A percentile compares a stretch with the other conserved stretches of the same genome.
phyloP scores from a whole-genome alignment of 1,140 invertebrate genomes.

The Mylabris phalerata region DNA sequence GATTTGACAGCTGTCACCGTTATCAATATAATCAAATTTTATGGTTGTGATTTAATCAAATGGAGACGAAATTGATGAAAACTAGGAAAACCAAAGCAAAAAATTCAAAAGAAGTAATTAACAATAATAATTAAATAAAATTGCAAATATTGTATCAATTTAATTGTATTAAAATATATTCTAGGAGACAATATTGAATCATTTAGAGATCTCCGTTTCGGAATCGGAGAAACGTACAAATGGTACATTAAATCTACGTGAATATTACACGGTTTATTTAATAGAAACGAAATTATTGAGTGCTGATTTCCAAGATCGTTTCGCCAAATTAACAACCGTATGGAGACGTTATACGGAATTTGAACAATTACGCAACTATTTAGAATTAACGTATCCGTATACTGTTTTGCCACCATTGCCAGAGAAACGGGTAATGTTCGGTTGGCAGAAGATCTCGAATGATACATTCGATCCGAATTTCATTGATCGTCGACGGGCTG shows the following conservation, averaged over 20 bases:
- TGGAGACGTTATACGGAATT: slow-evolving; percentile 83
- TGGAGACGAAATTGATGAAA: too few species aligned
- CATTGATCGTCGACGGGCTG: slow-evolving; percentile 69
- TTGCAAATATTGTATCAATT: too few species aligned
- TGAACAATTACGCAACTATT: slow-evolving; percentile 68
- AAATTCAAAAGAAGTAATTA: too few species aligned
- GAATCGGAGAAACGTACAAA: slow-evolving; percentile 79
- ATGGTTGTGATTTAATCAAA: too few species aligned
- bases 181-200: slow-evolving; percentile 65
- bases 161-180: slow-evolving; percentile 27
- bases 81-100: too few species aligned
- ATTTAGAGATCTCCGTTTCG: slow-evolving; percentile 72
- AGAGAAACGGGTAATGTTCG: slow-evolving; percentile 72
- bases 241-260: slow-evolving; percentile 69
- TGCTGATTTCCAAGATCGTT: slow-evolving; percentile 55
- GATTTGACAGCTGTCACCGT: too few species aligned
- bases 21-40: too few species aligned
- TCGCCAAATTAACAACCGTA: slow-evolving; percentile 58
- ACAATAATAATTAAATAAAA: too few species aligned
- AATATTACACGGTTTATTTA: slow-evolving; percentile 78
- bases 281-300: slow-evolving; percentile 77
- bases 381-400: slow-evolving; percentile 70
- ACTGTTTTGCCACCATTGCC: slow-evolving; percentile 73
- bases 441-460: slow-evolving; percentile 70
- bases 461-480: slow-evolving; percentile 84